A percentile compares a stretch with the other conserved stretches of the same genome.
Conservation (phyloP, 2,888 invertebrate species). For the Hoplodrina blanda region DNA sequence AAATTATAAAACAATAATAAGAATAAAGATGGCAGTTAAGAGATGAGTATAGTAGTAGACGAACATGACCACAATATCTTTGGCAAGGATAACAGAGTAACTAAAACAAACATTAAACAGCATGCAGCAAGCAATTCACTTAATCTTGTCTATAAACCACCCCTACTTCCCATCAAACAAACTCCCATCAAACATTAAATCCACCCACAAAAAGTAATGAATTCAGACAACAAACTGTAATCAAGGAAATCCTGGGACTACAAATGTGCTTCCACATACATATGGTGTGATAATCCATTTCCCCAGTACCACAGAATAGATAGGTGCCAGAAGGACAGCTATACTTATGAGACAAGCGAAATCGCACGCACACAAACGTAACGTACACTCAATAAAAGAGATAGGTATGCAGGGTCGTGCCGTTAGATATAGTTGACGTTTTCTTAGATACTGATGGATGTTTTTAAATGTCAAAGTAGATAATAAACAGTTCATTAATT, state of each 20-base stretch:
- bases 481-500: too few species aligned
- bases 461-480: too few species aligned
- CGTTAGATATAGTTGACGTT: too few species aligned
- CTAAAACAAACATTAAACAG: slow-evolving; percentile 34
- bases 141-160: slow-evolving; percentile 24
- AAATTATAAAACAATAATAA: too few species aligned
- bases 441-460: too few species aligned
- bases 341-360: not conserved
- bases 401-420: too few species aligned
- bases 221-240: slow-evolving; percentile 42
- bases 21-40: too few species aligned
- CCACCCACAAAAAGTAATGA: slow-evolving; percentile 47
- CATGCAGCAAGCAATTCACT: slow-evolving; percentile 2
- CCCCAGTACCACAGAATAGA: slow-evolving; percentile 55
- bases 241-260: slow-evolving; percentile 49
- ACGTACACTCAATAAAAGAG: too few species aligned
- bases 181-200: slow-evolving; percentile 35
- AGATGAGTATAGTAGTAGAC: too few species aligned
- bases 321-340: slow-evolving; percentile 21
- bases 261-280: slow-evolving; percentile 41
- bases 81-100: not conserved
- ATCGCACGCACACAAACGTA: not conserved
- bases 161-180: slow-evolving; percentile 29
- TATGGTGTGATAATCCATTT: slow-evolving; percentile 52
- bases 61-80: not conserved